Conservation (phyloP, 35 echinoderm and acorn worm genomes). For the Amphiura filiformis region DNA sequence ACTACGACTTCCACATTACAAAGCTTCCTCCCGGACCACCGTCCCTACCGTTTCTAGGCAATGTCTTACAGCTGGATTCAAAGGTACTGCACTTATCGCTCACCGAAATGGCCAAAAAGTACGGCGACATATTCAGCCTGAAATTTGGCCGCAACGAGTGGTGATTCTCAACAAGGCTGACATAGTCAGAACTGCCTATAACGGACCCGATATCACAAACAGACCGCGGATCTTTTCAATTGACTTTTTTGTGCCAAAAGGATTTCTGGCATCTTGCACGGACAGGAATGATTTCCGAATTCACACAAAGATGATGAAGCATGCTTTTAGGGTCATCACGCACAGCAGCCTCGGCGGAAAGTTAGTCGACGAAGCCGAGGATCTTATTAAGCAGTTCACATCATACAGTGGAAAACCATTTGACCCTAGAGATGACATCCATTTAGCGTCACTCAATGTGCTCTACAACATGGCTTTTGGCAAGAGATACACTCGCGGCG, state of each 20-base stretch:
- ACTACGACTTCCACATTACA: constrained; percentile 51
- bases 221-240: constrained; percentile 89
- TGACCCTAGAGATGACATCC: constrained; percentile 87
- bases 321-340: constrained; percentile 82
- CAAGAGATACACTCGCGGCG: constrained; percentile 84
- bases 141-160: constrained; percentile 85
- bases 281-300: constrained; percentile 76
- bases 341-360: constrained; percentile 75
- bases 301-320: constrained; percentile 90
- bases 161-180: constrained; percentile 79
- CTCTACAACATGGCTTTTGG: constrained; percentile 98
- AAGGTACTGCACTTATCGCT: constrained; percentile 69
- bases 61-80: constrained; percentile 72
- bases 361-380: constrained; percentile 64
- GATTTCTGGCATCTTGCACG: constrained; percentile 84
- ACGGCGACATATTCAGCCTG: constrained; percentile 84
- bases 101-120: constrained; percentile 58
- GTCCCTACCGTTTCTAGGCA: constrained; percentile 85
- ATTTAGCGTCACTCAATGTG: constrained; percentile 92
- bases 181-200: constrained; percentile 82
- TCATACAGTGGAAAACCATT: constrained; percentile 63
- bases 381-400: constrained; percentile 71
- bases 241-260: constrained; percentile 89
- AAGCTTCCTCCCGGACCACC: constrained; percentile 75
- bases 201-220: constrained; percentile 76